Percentiles rank a stretch among this genome's conserved stretches.
phyloP scores from a whole-genome alignment of 1,140 invertebrate species.

The Ooceraea biroi region DNA sequence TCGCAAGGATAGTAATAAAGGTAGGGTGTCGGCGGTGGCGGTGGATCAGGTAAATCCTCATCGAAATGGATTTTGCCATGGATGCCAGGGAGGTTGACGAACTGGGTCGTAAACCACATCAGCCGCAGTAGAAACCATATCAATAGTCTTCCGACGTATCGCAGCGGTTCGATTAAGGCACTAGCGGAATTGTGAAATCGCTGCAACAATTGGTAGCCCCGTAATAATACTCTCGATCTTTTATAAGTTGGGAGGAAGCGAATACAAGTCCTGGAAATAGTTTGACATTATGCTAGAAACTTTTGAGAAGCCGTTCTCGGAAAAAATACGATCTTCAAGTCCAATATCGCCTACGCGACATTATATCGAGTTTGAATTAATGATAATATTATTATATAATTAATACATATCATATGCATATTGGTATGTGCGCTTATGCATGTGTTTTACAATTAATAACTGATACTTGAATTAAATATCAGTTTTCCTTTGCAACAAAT shows the following conservation, averaged over 20 bases:
- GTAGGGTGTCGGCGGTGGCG: slow-evolving; percentile 81
- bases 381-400: too few relatives aligned
- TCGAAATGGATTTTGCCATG: slow-evolving; percentile 78
- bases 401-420: too few relatives aligned
- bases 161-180: slow-evolving; percentile 77
- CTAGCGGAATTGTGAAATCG: slow-evolving; percentile 73
- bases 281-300: background rate
- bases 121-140: slow-evolving; percentile 78
- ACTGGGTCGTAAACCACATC: slow-evolving; percentile 78
- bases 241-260: background rate
- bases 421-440: too few relatives aligned
- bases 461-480: too few relatives aligned
- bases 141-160: slow-evolving; percentile 76
- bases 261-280: background rate
- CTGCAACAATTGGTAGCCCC: slow-evolving; percentile 63
- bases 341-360: too few relatives aligned
- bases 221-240: slow-evolving; percentile 8
- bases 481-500: background rate
- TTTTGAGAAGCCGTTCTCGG: too few relatives aligned
- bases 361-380: too few relatives aligned
- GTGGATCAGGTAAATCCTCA: slow-evolving; percentile 81
- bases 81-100: slow-evolving; percentile 77
- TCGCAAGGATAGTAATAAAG: slow-evolving; percentile 88
- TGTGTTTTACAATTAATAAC: too few relatives aligned
- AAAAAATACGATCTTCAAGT: too few relatives aligned